Conservation (phyloP, 2,113 vertebrate genomes). For the Hyperoodon ampullatus region DNA sequence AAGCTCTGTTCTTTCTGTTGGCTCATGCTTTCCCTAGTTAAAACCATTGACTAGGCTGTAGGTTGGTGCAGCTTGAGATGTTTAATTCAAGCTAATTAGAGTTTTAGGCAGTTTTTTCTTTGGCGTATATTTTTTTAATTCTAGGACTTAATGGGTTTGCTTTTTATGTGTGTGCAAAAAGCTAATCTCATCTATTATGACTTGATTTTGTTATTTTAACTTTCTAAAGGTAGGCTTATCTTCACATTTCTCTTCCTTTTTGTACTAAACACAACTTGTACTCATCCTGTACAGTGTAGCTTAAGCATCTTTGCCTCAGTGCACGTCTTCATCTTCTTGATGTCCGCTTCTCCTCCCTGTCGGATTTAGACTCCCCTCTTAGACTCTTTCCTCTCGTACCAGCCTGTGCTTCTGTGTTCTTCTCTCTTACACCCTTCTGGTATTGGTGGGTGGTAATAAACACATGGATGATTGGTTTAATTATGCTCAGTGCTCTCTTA, state of each 20-base stretch:
- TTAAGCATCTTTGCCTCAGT: not conserved
- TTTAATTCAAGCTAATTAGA: not conserved
- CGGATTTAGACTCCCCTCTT: not conserved
- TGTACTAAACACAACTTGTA: not conserved
- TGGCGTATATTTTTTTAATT: not conserved
- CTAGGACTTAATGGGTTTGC: not conserved
- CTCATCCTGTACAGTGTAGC: not conserved
- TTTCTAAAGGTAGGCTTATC: not conserved
- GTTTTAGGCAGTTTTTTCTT: conserved; percentile 1
- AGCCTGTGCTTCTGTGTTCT: not conserved
- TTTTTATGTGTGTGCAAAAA: not conserved
- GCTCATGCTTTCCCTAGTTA: not conserved
- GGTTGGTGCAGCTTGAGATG: not conserved
- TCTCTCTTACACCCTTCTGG: not conserved
- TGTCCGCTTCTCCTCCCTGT: not conserved
- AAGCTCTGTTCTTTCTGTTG: not conserved
- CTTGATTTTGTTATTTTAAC: conserved; percentile 26
- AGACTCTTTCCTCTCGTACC: not conserved
- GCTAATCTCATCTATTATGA: not conserved
- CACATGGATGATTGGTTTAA: not conserved
- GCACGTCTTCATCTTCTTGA: not conserved
- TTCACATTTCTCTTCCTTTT: not conserved
- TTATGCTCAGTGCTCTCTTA: not conserved
- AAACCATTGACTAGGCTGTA: not conserved
- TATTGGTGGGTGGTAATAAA: not conserved